Base-by-base conservation (phyloP, 2,797 vertebrate species). In the Discoglossus pictus region DNA sequence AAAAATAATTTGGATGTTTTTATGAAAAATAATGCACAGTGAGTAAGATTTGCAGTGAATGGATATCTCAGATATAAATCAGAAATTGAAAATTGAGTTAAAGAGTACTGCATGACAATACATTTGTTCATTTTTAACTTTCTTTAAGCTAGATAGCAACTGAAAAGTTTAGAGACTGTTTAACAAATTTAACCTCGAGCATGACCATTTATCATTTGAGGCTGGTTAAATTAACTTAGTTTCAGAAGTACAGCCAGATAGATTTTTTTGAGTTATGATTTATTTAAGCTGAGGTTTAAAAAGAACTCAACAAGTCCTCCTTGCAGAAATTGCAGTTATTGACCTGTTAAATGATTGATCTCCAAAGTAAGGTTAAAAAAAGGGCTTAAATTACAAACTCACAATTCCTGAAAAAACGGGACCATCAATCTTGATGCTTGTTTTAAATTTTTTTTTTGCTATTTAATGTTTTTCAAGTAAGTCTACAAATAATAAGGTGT, bases 141-240 rank as follows among this genome's bases (percentile, higher is more conserved):
- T 72, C 48, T 50, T 53, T 59, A n/a, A 66, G 6, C 24, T 76
- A 61, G 20, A 72, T 51, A 71, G 35, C 47, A 7, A 56, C 38
- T 60, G 24, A 16, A 36, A 75, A 74, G 60, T 69, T 42, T 76
- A 71, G 42, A 76, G 50, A 43, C 25, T 70, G 31, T 69, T 80
- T 69, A 79, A 63, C 42, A 79, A 75, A 67, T 79, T 61, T 76
- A 75, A 73, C 68, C 71, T 74, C 60, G 65, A 76, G 38, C 27
- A 31, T 21, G 74, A 76, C 61, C 75, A 78, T 80, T 75, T 76
- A 54, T 81, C 70, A 71, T 67, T 73, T 79, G 61, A 69, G 46
- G 6, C 58, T 76, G 43, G 18, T 69, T 67, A 64, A 80, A 76
- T 76, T 76, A 78, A 20, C 36, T 76, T 80, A 21, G 71, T 74